Evolutionary conservation across 2,888 invertebrate species (phyloP).

Genomic region (Noctua pronuba): DNA sequence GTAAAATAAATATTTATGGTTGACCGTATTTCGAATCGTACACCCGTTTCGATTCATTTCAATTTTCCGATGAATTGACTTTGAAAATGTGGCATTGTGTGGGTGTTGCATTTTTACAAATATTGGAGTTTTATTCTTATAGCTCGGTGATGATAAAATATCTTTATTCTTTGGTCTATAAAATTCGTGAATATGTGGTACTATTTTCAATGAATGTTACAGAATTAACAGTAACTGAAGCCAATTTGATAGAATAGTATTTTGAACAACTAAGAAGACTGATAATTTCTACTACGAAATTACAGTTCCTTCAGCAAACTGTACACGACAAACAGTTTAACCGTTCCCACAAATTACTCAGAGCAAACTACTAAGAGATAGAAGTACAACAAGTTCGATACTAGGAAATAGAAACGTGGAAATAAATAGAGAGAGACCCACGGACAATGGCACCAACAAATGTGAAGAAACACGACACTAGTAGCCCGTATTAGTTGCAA

Average conservation of each 20-base stretch:
- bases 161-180: neutral
- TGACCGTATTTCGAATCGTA: neutral
- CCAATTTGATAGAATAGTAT: neutral
- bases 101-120: conserved; percentile 18
- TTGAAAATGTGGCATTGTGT: conserved; percentile 12
- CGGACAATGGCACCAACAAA: conserved; percentile 51
- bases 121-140: conserved; percentile 20
- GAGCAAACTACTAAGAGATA: conserved; percentile 9
- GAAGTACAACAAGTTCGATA: conserved; percentile 26
- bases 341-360: conserved; percentile 28
- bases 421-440: conserved; percentile 46
- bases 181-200: neutral
- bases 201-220: neutral
- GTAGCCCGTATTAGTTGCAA: conserved; percentile 53
- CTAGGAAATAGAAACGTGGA: conserved; percentile 43
- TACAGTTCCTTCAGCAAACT: neutral
- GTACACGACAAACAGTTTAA: neutral
- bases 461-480: conserved; percentile 52
- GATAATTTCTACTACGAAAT: neutral
- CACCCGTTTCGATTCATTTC: conserved; percentile 19
- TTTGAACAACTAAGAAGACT: neutral
- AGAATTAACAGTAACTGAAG: neutral
- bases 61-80: conserved; percentile 36
- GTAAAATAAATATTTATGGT: conserved; percentile 31
- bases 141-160: neutral